Evolutionary conservation across 2,797 vertebrate species (phyloP).

Genomic region (Triplophysa yarkandensis): DNA sequence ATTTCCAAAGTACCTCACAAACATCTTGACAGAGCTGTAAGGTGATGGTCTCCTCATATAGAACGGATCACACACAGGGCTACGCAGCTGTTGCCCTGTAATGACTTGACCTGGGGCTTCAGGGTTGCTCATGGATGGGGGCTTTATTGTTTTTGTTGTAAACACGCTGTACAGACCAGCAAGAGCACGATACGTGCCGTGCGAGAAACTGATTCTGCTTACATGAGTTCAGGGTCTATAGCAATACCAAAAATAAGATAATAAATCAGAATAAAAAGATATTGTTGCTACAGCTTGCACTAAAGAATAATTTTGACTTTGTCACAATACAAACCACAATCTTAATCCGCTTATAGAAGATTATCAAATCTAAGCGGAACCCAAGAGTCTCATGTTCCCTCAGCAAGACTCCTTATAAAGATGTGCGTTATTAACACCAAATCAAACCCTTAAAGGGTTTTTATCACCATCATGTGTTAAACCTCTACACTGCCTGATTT

Average conservation of each 20-base stretch:
- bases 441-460: neutral
- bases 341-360: neutral
- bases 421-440: neutral
- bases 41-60: neutral
- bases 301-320: neutral
- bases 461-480: neutral
- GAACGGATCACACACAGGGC: neutral
- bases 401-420: neutral
- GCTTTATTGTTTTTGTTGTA: slow-evolving; percentile 1
- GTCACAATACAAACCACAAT: neutral
- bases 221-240: neutral
- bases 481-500: neutral
- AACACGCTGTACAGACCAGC: neutral
- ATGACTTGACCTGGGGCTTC: neutral
- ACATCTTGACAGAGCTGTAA: slow-evolving; percentile 1
- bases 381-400: neutral
- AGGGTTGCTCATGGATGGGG: neutral
- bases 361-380: neutral
- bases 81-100: slow-evolving; percentile 1
- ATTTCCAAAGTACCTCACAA: neutral
- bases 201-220: neutral
- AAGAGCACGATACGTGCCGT: neutral
- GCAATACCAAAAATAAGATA: neutral
- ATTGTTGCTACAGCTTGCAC: neutral
- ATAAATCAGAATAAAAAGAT: neutral